Evolutionary conservation across 2,113 vertebrate species (phyloP), one percentile per base, ranked within the genome.

Genomic region (Lichenostomus cassidix): DNA sequence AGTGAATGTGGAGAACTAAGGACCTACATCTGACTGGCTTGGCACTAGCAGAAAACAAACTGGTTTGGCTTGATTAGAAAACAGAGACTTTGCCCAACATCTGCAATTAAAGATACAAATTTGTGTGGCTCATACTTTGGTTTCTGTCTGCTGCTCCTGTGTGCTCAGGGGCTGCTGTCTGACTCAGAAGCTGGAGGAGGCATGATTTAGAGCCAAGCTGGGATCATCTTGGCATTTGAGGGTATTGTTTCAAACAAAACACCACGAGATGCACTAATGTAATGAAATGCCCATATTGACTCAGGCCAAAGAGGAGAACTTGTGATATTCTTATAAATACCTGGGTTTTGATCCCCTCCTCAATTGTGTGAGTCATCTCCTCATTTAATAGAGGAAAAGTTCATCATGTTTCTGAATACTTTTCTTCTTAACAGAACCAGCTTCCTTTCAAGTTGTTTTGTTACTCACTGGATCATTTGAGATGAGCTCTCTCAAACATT

Each of bases 171-270:
- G 21, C 15, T 63, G 33, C 35, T 86, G 23, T 52, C 68, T 89
- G 88, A 95, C 75, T 95, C 89, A 96, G 85, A 83, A 94, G 44
- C 47, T 74, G 59, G 75, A 90, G 90, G 68, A 90, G 71, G 47
- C 0, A 0, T 77, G 63, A 94, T 84, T 90, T 95, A 53, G 59
- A 56, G 62, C 62, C 95, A 89, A 71, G 49, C 2, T 82, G 44
- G 60, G 58, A 92, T 89, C 77, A 85, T 85, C 65, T 31, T 68
- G 50, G 81, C 73, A 73, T 58, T 60, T 27, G 58, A 50, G 58
- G 71, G 49, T 44, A 52, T 24, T 28, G 53, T 63, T 84, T 75
- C 27, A 75, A 94, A 71, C 70, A 94, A 84, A 92, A 65, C 1
- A 2, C 31, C 21, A 5, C 21, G 58, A 94, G 65, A 53, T 68